phyloP scores from a whole-genome alignment of 2,888 invertebrate genomes.

The Pseudococcus viburni region DNA sequence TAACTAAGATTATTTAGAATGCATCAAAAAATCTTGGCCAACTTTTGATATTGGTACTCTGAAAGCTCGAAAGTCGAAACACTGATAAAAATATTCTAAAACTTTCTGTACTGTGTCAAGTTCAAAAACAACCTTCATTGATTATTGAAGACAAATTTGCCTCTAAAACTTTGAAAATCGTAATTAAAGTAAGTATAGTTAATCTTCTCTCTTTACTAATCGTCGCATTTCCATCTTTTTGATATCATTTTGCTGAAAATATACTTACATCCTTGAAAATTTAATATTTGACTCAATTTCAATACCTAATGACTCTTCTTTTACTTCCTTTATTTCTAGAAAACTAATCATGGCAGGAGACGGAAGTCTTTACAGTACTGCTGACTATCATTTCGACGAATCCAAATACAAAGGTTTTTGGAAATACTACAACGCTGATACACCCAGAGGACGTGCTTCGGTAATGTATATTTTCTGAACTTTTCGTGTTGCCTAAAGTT shows the following conservation, averaged over 20 bases:
- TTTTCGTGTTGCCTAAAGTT: not conserved
- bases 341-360: conserved; percentile 54
- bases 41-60: not conserved
- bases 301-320: too few relatives aligned
- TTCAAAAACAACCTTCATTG: not conserved
- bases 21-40: not conserved
- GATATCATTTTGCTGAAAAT: not conserved
- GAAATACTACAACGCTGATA: conserved; percentile 66
- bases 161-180: not conserved
- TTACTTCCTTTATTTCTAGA: not conserved
- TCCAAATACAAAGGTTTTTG: conserved; percentile 67
- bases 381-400: conserved; percentile 55
- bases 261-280: not conserved
- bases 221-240: not conserved
- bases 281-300: not conserved
- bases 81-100: not conserved
- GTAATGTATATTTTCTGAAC: conserved; percentile 10
- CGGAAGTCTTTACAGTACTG: conserved; percentile 40
- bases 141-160: not conserved
- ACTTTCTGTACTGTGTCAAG: not conserved
- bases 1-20: not conserved
- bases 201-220: not conserved
- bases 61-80: not conserved
- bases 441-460: conserved; percentile 65
- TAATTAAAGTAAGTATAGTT: not conserved